These are phyloP conservation scores for Numida meleagris DNA, from an alignment of 2,113 vertebrate species.

Conservation along the genomic window DNA sequence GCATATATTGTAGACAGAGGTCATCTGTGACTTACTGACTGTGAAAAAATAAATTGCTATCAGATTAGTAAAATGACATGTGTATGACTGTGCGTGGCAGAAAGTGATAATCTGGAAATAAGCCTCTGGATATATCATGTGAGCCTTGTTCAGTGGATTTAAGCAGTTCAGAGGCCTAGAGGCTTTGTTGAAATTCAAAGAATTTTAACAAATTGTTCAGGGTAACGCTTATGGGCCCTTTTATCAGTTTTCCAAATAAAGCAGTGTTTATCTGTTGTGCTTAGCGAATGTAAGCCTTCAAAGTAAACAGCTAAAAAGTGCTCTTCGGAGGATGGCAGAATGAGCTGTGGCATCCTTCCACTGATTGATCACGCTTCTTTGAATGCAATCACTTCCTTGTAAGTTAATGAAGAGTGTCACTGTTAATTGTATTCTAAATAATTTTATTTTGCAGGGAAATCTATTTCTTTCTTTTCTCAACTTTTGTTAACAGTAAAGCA, in stretches of 20 bases:
- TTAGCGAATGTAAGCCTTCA: background rate
- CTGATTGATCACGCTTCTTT: background rate
- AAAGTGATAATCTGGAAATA: conserved; percentile 24
- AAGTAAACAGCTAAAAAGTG: background rate
- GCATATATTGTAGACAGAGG: conserved; percentile 61
- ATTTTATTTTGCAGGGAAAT: background rate
- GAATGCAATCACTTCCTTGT: background rate
- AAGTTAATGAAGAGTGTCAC: background rate
- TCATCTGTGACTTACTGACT: conserved; percentile 48
- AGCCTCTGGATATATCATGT: background rate
- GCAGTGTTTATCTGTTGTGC: background rate
- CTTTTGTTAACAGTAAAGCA: conserved; percentile 12
- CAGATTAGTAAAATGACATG: conserved; percentile 55
- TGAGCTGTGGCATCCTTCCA: background rate
- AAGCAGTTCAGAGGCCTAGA: background rate
- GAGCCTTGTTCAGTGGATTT: background rate
- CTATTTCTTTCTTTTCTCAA: background rate
- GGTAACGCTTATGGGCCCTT: background rate
- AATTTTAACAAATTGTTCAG: background rate
- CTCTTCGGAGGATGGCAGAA: background rate
- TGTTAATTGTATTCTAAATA: background rate
- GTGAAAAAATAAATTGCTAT: conserved; percentile 73
- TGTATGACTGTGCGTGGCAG: conserved; percentile 63
- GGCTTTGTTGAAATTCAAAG: background rate
- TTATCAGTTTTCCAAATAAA: background rate